Conservation (phyloP, 2,113 vertebrate genomes). For the Saguinus midas region DNA sequence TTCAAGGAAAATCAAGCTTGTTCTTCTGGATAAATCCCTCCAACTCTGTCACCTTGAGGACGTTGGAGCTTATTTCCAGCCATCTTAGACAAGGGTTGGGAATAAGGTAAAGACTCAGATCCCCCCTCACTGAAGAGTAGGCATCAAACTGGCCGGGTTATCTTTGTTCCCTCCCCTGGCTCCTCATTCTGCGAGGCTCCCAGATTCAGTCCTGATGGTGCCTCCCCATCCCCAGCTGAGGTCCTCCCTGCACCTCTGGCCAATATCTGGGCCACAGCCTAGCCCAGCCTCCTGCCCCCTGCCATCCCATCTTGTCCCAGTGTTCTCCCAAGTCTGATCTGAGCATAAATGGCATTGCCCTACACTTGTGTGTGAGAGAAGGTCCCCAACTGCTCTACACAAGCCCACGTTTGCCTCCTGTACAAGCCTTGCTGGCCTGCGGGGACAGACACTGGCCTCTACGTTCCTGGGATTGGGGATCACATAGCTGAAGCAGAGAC, state of each 20-base stretch:
- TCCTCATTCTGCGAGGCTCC: background rate
- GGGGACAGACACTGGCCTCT: background rate
- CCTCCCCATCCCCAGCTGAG: background rate
- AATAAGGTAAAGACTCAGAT: background rate
- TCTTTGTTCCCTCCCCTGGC: background rate
- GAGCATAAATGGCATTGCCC: background rate
- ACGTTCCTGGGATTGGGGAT: background rate
- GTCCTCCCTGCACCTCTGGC: background rate
- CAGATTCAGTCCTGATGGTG: background rate
- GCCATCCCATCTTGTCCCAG: background rate
- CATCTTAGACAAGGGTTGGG: background rate
- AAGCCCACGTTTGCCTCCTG: background rate
- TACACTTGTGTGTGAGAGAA: background rate
- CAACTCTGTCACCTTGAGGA: background rate
- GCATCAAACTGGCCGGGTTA: background rate
- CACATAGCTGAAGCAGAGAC: background rate
- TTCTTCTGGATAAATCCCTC: background rate
- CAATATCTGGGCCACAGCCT: background rate
- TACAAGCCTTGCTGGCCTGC: background rate
- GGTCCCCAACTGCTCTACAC: background rate
- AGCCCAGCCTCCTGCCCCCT: background rate
- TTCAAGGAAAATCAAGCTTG: background rate
- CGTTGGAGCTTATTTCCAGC: background rate
- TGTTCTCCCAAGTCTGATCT: background rate
- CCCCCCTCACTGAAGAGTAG: background rate